These are phyloP conservation scores for Tachysurus vachellii DNA, from an alignment of 2,113 vertebrate genomes.

Conservation along the genomic window DNA sequence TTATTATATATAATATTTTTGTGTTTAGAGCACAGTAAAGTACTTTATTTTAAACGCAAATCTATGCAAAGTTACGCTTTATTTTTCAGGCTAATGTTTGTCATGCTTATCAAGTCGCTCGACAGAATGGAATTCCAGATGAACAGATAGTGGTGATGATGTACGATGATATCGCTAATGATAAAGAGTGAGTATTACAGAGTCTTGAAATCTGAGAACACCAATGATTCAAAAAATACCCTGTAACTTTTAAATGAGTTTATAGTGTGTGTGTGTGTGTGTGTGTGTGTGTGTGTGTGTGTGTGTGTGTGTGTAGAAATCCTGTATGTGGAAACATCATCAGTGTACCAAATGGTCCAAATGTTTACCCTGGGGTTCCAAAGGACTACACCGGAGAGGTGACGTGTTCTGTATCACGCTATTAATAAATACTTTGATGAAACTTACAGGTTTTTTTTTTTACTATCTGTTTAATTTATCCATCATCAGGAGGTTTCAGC, in stretches of 20 bases:
- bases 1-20: background rate
- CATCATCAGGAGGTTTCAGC: constrained; percentile 26
- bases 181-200: constrained; percentile 11
- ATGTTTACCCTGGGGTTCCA: constrained; percentile 34
- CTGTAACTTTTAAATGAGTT: too few relatives aligned
- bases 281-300: too few relatives aligned
- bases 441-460: background rate
- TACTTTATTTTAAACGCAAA: background rate
- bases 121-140: background rate
- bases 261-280: too few relatives aligned
- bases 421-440: background rate
- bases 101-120: background rate
- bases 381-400: constrained; percentile 44
- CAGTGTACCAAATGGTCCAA: constrained; percentile 22
- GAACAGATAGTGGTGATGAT: background rate
- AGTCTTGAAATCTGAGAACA: background rate
- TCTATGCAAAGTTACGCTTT: background rate
- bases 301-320: constrained; percentile 33
- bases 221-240: too few relatives aligned
- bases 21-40: background rate
- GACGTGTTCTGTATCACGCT: background rate
- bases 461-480: background rate
- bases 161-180: background rate
- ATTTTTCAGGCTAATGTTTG: constrained; percentile 9
- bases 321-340: constrained; percentile 36